These are phyloP conservation scores for Orientallactaga sibirica DNA, from an alignment of 2,797 vertebrate species.

Conservation along the genomic window DNA sequence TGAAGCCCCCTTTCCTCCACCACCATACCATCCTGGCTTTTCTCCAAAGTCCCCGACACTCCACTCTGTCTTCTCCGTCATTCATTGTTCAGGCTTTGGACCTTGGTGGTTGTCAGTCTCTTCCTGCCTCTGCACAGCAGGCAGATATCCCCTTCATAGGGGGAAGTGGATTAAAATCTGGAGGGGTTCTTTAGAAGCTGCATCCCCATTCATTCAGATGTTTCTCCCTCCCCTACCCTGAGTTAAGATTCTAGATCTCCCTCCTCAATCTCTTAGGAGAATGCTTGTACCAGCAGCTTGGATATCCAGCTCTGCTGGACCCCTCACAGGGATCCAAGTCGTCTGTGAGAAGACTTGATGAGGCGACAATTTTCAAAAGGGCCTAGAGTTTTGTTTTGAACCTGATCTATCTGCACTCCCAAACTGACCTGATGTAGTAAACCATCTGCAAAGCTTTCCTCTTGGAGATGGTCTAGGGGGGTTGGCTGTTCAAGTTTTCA, in stretches of 20 bases:
- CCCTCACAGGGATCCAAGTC: fast-evolving
- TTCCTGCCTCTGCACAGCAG: background rate
- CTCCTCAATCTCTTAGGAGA: background rate
- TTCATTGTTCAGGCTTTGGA: background rate
- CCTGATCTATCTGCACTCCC: background rate
- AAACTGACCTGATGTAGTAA: background rate
- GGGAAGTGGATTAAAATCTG: background rate
- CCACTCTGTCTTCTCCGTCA: background rate
- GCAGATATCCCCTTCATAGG: background rate
- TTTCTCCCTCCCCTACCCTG: background rate
- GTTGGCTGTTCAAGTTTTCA: background rate
- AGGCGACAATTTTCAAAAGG: background rate
- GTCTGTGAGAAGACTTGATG: too few relatives aligned
- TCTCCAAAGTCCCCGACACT: background rate
- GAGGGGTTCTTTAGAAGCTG: background rate
- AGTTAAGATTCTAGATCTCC: background rate
- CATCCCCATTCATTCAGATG: background rate
- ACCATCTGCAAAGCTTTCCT: background rate
- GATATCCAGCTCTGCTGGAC: background rate
- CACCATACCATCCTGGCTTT: background rate
- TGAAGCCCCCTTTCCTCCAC: background rate
- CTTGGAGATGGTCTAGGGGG: background rate
- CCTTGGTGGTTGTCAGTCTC: background rate
- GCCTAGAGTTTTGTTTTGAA: background rate
- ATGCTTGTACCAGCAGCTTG: background rate